phyloP scores from a whole-genome alignment of 2,113 vertebrate species.

The Sorex fumeus region DNA sequence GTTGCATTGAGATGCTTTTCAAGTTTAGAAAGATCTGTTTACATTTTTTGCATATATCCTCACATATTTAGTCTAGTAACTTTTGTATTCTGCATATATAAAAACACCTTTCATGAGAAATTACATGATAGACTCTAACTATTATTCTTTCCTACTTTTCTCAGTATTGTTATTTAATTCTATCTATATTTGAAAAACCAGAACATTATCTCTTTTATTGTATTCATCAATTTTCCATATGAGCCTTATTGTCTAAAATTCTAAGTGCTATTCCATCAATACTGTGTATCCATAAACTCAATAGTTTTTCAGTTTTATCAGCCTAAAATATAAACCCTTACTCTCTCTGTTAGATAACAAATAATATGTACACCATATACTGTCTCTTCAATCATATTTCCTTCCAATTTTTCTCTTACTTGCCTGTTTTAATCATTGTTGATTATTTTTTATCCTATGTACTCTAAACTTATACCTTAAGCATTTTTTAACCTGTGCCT shows the following conservation, averaged over 20 bases:
- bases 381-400: not conserved
- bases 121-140: not conserved
- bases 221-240: not conserved
- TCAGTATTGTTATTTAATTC: not conserved
- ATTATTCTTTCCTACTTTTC: not conserved
- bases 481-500: not conserved
- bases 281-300: not conserved
- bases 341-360: not conserved
- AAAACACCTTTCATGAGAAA: not conserved
- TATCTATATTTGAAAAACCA: not conserved
- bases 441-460: not conserved
- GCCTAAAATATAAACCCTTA: not conserved
- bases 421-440: not conserved
- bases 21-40: not conserved
- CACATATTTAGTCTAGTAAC: not conserved
- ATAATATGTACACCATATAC: not conserved
- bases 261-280: not conserved
- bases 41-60: not conserved
- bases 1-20: not conserved
- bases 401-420: not conserved
- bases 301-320: not conserved
- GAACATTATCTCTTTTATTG: not conserved
- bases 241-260: conserved; percentile 15
- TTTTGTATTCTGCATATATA: not conserved
- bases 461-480: not conserved